Evolutionary conservation across 2,888 invertebrate genomes (phyloP).

Genomic region (Rhingia campestris): DNA sequence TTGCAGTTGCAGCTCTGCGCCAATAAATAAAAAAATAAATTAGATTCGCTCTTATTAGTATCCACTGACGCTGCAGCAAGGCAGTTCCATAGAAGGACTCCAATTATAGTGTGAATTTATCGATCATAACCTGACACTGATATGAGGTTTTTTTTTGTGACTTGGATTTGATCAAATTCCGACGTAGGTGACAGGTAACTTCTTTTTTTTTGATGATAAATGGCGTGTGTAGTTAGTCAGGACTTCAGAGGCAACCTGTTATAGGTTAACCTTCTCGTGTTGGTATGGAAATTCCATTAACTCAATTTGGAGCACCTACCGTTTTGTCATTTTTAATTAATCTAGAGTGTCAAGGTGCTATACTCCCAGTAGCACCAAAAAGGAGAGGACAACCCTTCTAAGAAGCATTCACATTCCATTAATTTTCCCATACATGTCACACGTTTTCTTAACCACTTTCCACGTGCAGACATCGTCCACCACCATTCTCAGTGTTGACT

Average conservation of each 20-base stretch:
- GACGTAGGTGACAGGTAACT: too few species aligned
- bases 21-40: constrained; percentile 52
- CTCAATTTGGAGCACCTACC: neutral
- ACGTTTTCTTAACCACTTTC: constrained; percentile 32
- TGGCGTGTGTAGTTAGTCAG: too few species aligned
- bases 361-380: constrained; percentile 14
- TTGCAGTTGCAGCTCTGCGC: neutral
- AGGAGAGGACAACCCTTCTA: constrained; percentile 18
- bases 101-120: constrained; percentile 28
- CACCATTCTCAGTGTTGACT: neutral
- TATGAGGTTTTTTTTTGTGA: neutral
- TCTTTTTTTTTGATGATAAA: too few species aligned
- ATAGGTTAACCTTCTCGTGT: neutral
- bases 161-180: too few species aligned
- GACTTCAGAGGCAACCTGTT: too few species aligned
- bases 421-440: constrained; percentile 37
- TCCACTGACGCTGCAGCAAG: neutral
- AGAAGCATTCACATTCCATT: constrained; percentile 40
- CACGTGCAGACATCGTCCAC: constrained; percentile 3
- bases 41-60: constrained; percentile 48
- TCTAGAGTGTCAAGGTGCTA: constrained; percentile 31
- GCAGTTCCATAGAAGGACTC: neutral
- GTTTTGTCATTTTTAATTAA: constrained; percentile 52
- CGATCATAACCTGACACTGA: neutral
- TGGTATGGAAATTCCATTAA: constrained; percentile 8